Evolutionary conservation across 2,888 invertebrate species (phyloP), one percentile per base, ranked within the genome.

Genomic region (Tenthredo amoena): DNA sequence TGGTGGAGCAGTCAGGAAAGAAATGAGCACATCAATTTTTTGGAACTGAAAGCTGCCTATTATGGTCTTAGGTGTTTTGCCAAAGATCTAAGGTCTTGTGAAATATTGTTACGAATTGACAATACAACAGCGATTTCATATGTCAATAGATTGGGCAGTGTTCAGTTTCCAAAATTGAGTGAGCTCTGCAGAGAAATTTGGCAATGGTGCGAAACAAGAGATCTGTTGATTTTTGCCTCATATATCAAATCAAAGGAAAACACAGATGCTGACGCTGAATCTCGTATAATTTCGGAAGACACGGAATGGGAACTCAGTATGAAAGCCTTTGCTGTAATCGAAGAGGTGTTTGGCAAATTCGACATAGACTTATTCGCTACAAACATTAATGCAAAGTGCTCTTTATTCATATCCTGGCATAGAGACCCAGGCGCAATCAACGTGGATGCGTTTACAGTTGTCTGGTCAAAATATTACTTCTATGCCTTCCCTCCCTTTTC

Each of bases 191-290:
- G 83, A 18, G 62, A 88, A 84, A 89, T 91, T 65, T 87, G 86
- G 87, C 86, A 88, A 40, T 87, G 87, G 87, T 86, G 85, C 31
- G 86, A 88, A 50, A 21, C 40, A 12, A 62, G 86, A 10, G 84
- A 88, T 43, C 81, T 88, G 31, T 88, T 85, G 87, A 50, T 92
- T 9, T 90, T 89, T 72, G 91, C 90, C 0, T 91, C 91, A 1
- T 92, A 92, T 72, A 89, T 92, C 5, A 88, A 89, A 21, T 90
- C 91, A 1, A 83, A 87, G 72, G 89, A 91, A 18, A 92, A 91
- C 82, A 77, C 34, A 62, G 86, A 87, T 10, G 90, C 90, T 43
- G 88, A 89, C 65, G 82, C 40, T 21, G 89, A 90, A 86, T 91
- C 89, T 21, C 85, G 90, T 58, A 43, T 84, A 4, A 77, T 47